Base-by-base conservation (phyloP, 2,888 invertebrate genomes). In the Clitarchus hookeri region DNA sequence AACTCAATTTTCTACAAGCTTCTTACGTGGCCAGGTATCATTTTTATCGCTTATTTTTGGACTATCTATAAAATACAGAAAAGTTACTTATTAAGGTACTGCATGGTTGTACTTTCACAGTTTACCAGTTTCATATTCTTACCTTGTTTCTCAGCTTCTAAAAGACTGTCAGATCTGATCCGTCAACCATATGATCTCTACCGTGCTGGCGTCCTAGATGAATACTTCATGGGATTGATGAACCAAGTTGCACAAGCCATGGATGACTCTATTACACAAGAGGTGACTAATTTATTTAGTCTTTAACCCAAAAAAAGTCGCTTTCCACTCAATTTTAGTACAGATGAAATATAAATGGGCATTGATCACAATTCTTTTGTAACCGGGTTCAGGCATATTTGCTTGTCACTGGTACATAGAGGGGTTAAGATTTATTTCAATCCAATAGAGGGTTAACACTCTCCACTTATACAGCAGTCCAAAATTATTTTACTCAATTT, bases 171-270 rank as follows among this genome's bases (percentile, higher is more conserved):
- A 0, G 97, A 97, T 90, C 93, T 98, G 86, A 97, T 98, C 90
- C 94, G 97, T 89, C 94, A 97, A 90, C 98, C 98, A 0, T 97
- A 96, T 91, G 97, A 98, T 91, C 92, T 98, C 88, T 98, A 98
- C 92, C 94, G 97, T 90, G 97, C 98, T 26, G 97, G 98, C 86
- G 96, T 97, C 8, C 92, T 98, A 48, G 98, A 98, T 90, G 97
- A 98, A 92, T 98, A 98, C 91, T 94, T 98, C 54, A 97, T 97
- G 96, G 98, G 98, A 77, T 92, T 98, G 88, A 96, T 97, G 95
- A 98, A 98, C 91, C 98, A 98, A 93, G 97, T 97, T 36, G 97
- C 98, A 1, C 97, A 98, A 91, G 97, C 97, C 90, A 97, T 98
- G 97, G 98, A 98, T 91, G 97, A 98, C 91, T 97, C 97, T 0